Evolutionary conservation across 2,888 invertebrate genomes (phyloP).

Genomic region (Bruchidius siliquastri): DNA sequence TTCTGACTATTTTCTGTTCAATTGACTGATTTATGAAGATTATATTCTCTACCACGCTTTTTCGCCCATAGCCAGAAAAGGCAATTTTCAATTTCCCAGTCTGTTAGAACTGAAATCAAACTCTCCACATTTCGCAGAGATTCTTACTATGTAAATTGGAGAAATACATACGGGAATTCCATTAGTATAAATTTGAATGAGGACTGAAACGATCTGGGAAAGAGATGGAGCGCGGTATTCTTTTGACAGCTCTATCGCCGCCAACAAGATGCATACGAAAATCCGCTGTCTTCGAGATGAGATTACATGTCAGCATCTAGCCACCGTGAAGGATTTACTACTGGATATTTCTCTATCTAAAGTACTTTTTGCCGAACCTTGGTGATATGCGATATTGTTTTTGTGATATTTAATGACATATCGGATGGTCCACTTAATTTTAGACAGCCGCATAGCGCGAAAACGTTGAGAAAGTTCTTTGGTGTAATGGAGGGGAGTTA

Average conservation of each 20-base stretch:
- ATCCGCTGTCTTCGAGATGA: neutral
- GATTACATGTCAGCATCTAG: neutral
- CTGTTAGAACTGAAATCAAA: neutral
- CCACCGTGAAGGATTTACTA: neutral
- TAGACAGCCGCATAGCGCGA: no score
- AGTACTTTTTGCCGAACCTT: neutral
- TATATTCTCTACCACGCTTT: neutral
- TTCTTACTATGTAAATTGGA: neutral
- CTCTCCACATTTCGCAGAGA: neutral
- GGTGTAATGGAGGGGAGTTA: no score
- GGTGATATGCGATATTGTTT: no score
- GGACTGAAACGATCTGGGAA: neutral
- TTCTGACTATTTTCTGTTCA: no score
- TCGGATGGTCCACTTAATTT: no score
- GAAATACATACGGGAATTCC: neutral
- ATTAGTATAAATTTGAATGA: neutral
- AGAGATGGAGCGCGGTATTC: neutral
- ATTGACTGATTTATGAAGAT: no score
- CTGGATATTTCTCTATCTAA: neutral
- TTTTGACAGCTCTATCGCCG: neutral
- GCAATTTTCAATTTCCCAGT: neutral
- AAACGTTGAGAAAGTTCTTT: no score
- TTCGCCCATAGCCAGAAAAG: neutral
- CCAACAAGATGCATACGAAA: neutral
- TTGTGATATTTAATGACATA: no score